phyloP scores from a whole-genome alignment of 2,888 invertebrate genomes.

The Cataglyphis altisquamis region DNA sequence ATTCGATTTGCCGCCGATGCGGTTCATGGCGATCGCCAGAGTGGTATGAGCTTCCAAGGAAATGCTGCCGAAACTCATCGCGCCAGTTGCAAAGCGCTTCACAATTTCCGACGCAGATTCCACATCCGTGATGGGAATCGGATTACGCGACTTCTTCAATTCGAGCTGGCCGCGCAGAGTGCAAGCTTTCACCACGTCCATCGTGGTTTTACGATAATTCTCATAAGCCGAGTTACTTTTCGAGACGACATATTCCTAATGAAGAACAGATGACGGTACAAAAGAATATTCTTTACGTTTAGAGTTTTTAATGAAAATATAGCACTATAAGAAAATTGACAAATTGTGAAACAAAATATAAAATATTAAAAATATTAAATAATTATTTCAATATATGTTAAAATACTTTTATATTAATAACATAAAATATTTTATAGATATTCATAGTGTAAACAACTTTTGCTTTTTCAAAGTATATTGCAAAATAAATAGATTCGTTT shows the following conservation, averaged over 20 bases:
- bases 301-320: not conserved
- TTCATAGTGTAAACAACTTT: not conserved
- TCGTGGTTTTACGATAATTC: conserved; percentile 93
- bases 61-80: conserved; percentile 99
- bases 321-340: not conserved
- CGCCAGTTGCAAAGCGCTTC: conserved; percentile 95
- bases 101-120: conserved; percentile 98
- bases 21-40: conserved; percentile 98
- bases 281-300: not conserved
- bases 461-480: not conserved
- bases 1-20: conserved; percentile 98
- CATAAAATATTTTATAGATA: not conserved
- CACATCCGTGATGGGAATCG: conserved; percentile 95
- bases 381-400: not conserved
- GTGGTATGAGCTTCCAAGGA: conserved; percentile 98
- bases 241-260: conserved; percentile 94
- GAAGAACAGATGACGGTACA: not conserved
- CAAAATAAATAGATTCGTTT: not conserved
- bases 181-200: conserved; percentile 94
- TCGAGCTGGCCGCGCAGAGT: conserved; percentile 97
- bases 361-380: not conserved
- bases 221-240: conserved; percentile 95
- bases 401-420: not conserved
- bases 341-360: not conserved
- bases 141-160: conserved; percentile 91